A percentile compares a stretch with the other conserved stretches of the same genome.
These are phyloP conservation scores for Limnephilus lunatus DNA, from an alignment of 2,888 invertebrate species.

Conservation along the genomic window DNA sequence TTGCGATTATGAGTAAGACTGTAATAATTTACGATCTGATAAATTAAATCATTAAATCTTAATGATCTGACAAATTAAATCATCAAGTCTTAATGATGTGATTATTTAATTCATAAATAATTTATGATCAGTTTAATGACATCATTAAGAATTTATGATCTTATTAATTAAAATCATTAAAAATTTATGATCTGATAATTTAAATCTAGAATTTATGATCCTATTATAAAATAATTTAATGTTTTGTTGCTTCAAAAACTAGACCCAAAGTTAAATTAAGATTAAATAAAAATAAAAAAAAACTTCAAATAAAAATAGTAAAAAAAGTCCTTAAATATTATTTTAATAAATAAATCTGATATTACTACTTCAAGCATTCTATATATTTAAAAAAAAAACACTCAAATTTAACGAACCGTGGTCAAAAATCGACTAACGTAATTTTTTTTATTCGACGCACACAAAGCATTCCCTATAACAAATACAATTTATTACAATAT, in stretches of 20 bases:
- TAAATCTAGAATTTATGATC: background rate
- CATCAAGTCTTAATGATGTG: background rate
- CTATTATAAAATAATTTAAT: background rate
- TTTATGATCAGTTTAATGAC: background rate
- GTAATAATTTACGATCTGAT: background rate
- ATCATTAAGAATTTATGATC: background rate
- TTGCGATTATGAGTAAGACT: too few relatives aligned
- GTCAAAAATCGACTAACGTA: background rate
- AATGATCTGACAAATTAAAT: background rate
- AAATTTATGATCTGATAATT: background rate
- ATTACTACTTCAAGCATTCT: constrained; percentile 14
- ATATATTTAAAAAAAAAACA: background rate
- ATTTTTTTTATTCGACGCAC: background rate
- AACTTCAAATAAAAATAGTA: background rate
- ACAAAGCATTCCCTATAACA: background rate
- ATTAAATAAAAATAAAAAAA: background rate
- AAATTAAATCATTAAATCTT: background rate
- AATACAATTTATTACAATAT: background rate
- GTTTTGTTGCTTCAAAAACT: background rate
- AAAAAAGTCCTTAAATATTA: background rate
- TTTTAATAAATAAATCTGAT: constrained; percentile 7
- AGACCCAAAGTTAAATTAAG: background rate
- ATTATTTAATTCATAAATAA: background rate
- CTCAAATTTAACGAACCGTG: constrained; percentile 4
- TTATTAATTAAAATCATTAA: background rate